These are phyloP conservation scores for Ptilodon capucinus DNA, from an alignment of 2,888 invertebrate genomes.

Conservation along the genomic window DNA sequence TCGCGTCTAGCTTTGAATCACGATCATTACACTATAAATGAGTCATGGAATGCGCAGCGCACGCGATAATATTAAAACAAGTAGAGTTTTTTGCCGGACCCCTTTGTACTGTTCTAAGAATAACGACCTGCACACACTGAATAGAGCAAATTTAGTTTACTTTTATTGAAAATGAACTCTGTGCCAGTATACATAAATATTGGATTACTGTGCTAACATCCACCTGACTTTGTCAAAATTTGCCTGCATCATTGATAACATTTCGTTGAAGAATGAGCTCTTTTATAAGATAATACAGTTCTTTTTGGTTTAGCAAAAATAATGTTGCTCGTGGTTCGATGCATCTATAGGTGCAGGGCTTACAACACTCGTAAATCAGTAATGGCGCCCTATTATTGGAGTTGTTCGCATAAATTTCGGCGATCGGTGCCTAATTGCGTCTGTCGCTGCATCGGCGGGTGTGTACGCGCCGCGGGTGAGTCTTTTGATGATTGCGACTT, in stretches of 20 bases:
- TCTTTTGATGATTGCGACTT: constrained; percentile 2
- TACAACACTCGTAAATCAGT: constrained; percentile 75
- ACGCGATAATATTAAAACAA: constrained; percentile 61
- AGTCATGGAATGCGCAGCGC: constrained; percentile 55
- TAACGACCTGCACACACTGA: too few species aligned
- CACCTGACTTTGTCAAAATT: too few species aligned
- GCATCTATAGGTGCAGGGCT: too few species aligned
- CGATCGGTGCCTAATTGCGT: constrained; percentile 49
- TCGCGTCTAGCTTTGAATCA: constrained; percentile 77
- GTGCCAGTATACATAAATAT: too few species aligned
- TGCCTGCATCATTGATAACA: too few species aligned
- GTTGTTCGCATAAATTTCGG: constrained; percentile 65
- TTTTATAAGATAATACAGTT: too few species aligned
- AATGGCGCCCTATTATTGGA: constrained; percentile 78
- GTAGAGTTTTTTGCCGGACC: constrained; percentile 64
- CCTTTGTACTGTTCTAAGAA: constrained; percentile 64
- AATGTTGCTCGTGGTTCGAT: too few species aligned
- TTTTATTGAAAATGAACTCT: too few species aligned
- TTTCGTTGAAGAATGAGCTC: too few species aligned
- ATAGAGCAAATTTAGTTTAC: too few species aligned
- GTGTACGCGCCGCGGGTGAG: constrained; percentile 60
- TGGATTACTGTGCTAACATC: too few species aligned
- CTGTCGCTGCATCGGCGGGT: constrained; percentile 35
- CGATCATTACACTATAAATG: constrained; percentile 66
- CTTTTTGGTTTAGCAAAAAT: too few species aligned